Evolutionary conservation across 2,888 invertebrate genomes (phyloP), one percentile per base, ranked within the genome.

Genomic region (Habrosyne pyritoides): DNA sequence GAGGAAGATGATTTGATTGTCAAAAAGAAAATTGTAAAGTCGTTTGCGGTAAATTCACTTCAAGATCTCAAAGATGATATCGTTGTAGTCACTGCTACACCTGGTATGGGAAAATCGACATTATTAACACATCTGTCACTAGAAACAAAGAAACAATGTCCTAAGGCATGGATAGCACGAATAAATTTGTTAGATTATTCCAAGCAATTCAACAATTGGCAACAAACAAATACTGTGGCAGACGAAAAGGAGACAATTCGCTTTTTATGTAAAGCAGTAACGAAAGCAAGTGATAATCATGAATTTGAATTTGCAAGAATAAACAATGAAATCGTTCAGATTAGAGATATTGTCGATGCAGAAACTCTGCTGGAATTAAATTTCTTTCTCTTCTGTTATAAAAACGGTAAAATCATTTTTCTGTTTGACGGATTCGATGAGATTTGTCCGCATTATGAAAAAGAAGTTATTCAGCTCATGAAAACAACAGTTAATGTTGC

Each of bases 91-190:
- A 50, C 55, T 36, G 58, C 53, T 1, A 51, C 53, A 10, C 55
- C 58, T 8, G 58, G 58, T 21, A 58, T 58, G 58, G 58, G 58
- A 10, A 58, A 58, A 24, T 58, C 58, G 1, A 55, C 58, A 10
- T 42, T 58, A n/a, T 42, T 58, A 36, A 55, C 58, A 14, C 51
- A 55, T 30, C 30, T 58, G 47, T 58, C 58, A n/a, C 50, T 58
- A 12, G 24, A 50, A 14, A 58, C 55, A 14, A 58, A 58, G 22
- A 51, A 10, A 26, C 28, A 10, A 14, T 26, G 52, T 28, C 58
- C 58, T n/a, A n/a, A 26, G 7, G 47, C 50, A 26, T 58, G 58
- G 58, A 58, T 58, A 53, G 53, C 51, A 14, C 22, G 58, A 21
- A 55, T 58, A 51, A 51, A 58, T 22, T 12, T 58, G 12, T 28